Conservation (phyloP, 2,113 vertebrate species). For the Perccottus glenii region DNA sequence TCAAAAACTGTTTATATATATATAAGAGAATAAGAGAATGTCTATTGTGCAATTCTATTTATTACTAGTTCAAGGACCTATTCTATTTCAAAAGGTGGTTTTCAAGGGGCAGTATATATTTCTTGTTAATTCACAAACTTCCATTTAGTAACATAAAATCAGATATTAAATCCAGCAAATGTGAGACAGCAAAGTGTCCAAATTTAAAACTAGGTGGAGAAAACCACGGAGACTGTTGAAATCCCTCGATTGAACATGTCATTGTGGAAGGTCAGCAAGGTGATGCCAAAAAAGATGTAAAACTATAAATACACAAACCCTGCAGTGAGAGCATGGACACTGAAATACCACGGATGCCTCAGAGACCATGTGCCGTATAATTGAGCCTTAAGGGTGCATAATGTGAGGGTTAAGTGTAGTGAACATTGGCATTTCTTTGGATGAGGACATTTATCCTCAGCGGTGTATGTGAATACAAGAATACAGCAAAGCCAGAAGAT, state of each 20-base stretch:
- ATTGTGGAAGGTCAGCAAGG: conserved; percentile 56
- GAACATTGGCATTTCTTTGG: conserved; percentile 22
- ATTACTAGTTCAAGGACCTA: not conserved
- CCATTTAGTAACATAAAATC: conserved; percentile 2
- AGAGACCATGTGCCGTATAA: conserved; percentile 65
- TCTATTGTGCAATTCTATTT: not conserved
- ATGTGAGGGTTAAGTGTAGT: conserved; percentile 49
- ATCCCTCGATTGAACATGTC: conserved; percentile 49
- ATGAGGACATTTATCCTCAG: conserved; percentile 38
- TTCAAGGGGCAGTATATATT: not conserved
- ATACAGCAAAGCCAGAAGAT: not conserved
- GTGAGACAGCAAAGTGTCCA: not conserved
- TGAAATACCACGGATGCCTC: conserved; percentile 54
- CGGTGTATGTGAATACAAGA: conserved; percentile 1
- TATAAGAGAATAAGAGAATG: too few relatives aligned
- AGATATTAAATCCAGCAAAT: not conserved
- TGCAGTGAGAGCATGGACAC: conserved; percentile 50
- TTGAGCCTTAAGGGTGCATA: conserved; percentile 71
- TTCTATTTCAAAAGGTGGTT: conserved; percentile 1
- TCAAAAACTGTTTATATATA: too few relatives aligned
- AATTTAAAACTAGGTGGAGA: conserved; percentile 34
- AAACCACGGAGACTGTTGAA: conserved; percentile 47
- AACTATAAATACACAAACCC: conserved; percentile 72
- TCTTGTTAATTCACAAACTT: not conserved
- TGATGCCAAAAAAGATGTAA: conserved; percentile 61